Evolutionary conservation across 2,113 vertebrate genomes (phyloP), one percentile per base, ranked within the genome.

Genomic region (Dipodomys stephensi): DNA sequence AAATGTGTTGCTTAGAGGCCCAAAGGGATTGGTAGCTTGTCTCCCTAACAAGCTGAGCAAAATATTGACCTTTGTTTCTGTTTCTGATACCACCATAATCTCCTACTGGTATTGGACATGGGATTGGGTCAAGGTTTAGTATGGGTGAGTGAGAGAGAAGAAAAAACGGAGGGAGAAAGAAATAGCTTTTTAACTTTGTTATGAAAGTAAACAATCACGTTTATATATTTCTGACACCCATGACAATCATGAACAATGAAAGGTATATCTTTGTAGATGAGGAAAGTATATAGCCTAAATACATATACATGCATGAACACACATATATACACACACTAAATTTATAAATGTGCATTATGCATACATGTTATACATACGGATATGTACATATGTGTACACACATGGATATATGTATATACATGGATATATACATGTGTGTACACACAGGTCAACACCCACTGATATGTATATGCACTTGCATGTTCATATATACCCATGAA

Each of bases 81-180:
- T 67, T 76, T 15, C 28, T 7, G 13, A 12, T 3, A 12, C 22
- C 0, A 0, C 4, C 9, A 7, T 32, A 60, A 35, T 11, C 19
- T 88, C 32, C 18, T 62, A 6, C 10, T 73, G 32, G 2, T 69
- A 25, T n/a, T 19, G 18, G 5, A 6, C 23, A 44, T 7, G 39
- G 25, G 64, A 39, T 7, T 19, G 6, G 15, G 39, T n/a, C 78
- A 82, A 28, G 4, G 69, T 20, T 64, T n/a, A 35, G 20, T 35
- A 6, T 1, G 79, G 25, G 15, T 68, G 9, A 60, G 19, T 6
- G 15, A 35, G 5, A 82, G 19, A 65, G 11, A 69, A 7, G 13
- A 8, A 6, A 16, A 19, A 72, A 78, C 39, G 11, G 53, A 6
- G 25, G 19, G 0, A 30, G 2, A 60, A 65, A 64, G 3, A 60